phyloP scores from a whole-genome alignment of 1,140 invertebrate genomes.

The Drosophila miranda region DNA sequence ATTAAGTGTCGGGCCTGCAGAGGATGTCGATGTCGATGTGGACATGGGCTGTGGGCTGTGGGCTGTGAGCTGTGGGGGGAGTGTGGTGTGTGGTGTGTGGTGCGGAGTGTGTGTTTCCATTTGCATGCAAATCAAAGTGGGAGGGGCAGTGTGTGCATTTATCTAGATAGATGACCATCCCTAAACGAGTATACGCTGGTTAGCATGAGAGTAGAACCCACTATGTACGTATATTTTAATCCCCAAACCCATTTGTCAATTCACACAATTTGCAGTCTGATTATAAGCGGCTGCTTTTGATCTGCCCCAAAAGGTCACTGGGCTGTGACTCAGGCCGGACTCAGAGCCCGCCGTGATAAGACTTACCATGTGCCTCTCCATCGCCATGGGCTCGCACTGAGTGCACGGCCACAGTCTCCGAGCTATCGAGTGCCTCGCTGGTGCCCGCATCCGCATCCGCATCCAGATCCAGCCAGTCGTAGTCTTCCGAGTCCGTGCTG shows the following conservation, averaged over 20 bases:
- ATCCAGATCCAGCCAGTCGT: conserved; percentile 40
- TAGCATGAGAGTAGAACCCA: neutral
- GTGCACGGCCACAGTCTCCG: conserved; percentile 22
- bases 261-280: neutral
- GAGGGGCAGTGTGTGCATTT: conserved; percentile 7
- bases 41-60: neutral
- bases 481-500: conserved; percentile 44
- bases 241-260: too few relatives aligned
- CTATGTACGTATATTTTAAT: too few relatives aligned
- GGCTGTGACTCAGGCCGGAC: neutral
- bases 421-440: conserved; percentile 39
- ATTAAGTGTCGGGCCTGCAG: conserved; percentile 51
- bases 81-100: too few relatives aligned
- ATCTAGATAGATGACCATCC: conserved; percentile 21
- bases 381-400: conserved; percentile 25
- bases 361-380: conserved; percentile 58
- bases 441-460: conserved; percentile 30
- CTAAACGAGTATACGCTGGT: conserved; percentile 25
- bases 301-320: conserved; percentile 37
- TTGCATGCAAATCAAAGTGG: conserved; percentile 44
- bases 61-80: too few relatives aligned
- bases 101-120: conserved; percentile 36
- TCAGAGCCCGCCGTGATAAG: conserved; percentile 26
- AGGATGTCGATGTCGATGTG: conserved; percentile 25
- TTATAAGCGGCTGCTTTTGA: conserved; percentile 46